These are phyloP conservation scores for Rhimphoctona megacephalus DNA, from an alignment of 2,888 invertebrate species.

Conservation along the genomic window DNA sequence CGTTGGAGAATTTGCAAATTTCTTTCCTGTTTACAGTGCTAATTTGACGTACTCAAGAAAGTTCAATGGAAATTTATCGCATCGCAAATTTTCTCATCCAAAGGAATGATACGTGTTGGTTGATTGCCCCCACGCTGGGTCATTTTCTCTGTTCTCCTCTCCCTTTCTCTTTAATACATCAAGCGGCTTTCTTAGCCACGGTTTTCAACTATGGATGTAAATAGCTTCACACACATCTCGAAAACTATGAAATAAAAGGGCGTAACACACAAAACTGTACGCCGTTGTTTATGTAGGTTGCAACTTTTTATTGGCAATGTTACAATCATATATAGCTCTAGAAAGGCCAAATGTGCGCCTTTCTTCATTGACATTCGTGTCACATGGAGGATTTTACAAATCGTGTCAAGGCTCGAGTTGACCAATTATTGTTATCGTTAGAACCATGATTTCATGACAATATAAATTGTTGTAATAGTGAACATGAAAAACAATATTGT, in stretches of 20 bases:
- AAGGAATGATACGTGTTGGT: background rate
- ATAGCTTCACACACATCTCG: background rate
- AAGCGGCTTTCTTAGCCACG: slow-evolving; percentile 49
- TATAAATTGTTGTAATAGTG: slow-evolving; percentile 13
- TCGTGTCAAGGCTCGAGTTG: slow-evolving; percentile 75
- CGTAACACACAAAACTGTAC: background rate
- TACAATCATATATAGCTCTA: slow-evolving; percentile 12
- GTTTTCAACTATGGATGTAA: slow-evolving; percentile 12
- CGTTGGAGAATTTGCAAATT: background rate
- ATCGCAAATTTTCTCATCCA: background rate
- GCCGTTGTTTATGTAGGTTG: background rate
- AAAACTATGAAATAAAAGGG: background rate
- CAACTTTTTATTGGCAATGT: background rate
- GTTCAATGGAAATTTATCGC: background rate
- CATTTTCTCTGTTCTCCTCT: slow-evolving; percentile 1
- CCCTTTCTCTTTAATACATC: background rate
- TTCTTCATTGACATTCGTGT: slow-evolving; percentile 72
- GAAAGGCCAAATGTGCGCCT: slow-evolving; percentile 29
- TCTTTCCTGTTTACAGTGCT: background rate
- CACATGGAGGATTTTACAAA: slow-evolving; percentile 56
- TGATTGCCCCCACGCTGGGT: slow-evolving; percentile 43
- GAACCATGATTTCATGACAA: slow-evolving; percentile 29
- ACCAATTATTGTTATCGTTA: slow-evolving; percentile 70
- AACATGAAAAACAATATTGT: background rate
- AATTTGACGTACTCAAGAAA: background rate